Percentiles rank a stretch among this genome's conserved stretches.
Conservation (phyloP, 2,797 vertebrate genomes). For the Macrochelys suwanniensis region DNA sequence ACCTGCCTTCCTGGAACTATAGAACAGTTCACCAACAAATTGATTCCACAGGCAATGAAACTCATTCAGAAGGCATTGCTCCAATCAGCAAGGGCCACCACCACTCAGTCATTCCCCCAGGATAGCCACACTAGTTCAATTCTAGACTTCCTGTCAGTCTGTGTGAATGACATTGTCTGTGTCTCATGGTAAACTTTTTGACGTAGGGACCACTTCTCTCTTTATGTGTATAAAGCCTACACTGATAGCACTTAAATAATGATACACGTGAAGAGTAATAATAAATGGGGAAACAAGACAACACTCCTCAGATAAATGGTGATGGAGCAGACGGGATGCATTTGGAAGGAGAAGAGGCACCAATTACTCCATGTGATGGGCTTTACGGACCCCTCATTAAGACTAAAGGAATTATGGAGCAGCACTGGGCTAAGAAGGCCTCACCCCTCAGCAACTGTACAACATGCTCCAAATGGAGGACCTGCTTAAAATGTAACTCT, state of each 20-base stretch:
- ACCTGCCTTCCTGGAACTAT: neutral
- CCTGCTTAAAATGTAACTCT: too few species aligned
- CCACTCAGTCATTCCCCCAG: neutral
- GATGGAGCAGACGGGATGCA: neutral
- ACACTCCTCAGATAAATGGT: neutral
- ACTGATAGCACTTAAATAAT: neutral
- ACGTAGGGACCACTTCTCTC: neutral
- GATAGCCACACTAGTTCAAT: neutral
- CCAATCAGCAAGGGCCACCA: neutral
- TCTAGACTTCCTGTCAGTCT: neutral
- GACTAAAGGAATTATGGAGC: too few species aligned
- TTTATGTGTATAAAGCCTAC: neutral
- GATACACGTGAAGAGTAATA: neutral
- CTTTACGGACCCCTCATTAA: too few species aligned
- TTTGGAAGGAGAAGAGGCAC: neutral
- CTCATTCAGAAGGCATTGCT: neutral
- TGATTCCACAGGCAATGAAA: neutral
- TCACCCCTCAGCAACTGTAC: too few species aligned
- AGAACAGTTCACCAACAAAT: neutral
- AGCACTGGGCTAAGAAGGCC: too few species aligned
- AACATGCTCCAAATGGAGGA: too few species aligned
- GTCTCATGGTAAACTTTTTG: neutral
- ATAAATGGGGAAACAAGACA: neutral
- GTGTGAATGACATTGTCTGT: neutral
- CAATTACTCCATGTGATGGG: neutral